Conservation (phyloP, 2,113 vertebrate genomes). For the Engystomops pustulosus region DNA sequence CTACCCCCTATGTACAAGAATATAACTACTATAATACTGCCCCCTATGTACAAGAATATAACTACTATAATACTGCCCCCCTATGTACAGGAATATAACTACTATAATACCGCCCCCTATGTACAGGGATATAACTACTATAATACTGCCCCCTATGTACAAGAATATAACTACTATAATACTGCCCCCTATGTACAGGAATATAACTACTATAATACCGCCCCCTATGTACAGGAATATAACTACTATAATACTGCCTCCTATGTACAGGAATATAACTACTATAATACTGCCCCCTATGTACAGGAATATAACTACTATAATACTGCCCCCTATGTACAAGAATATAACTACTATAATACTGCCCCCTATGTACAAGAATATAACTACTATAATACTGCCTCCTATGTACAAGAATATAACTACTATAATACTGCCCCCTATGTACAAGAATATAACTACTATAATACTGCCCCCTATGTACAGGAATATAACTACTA, state of each 20-base stretch:
- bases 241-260: constrained; percentile 8
- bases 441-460: constrained; percentile 13
- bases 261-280: constrained; percentile 9
- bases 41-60: neutral
- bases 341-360: constrained; percentile 15
- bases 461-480: constrained; percentile 6
- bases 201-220: constrained; percentile 6
- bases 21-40: constrained; percentile 10
- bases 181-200: neutral
- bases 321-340: neutral
- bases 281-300: neutral
- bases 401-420: neutral
- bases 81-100: constrained; percentile 2
- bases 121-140: too few relatives aligned
- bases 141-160: neutral
- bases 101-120: neutral
- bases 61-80: neutral
- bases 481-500: constrained; percentile 13
- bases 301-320: constrained; percentile 13
- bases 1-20: neutral
- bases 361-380: neutral
- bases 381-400: constrained; percentile 16
- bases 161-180: constrained; percentile 9
- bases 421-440: neutral
- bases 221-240: neutral